Evolutionary conservation across 2,888 invertebrate genomes (phyloP), one percentile per base, ranked within the genome.

Genomic region (Conistra vaccinii): DNA sequence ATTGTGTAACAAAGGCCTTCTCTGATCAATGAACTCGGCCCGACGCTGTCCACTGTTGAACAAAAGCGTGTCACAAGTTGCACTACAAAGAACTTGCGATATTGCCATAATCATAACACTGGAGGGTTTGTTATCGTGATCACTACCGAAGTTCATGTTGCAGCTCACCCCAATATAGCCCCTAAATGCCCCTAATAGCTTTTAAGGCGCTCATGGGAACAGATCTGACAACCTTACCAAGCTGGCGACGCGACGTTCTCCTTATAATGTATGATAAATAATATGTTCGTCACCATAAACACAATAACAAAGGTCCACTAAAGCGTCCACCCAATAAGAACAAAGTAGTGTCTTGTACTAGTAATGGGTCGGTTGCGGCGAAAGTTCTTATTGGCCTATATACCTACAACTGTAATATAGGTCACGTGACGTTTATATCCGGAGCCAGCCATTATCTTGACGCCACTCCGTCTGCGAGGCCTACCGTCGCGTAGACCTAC

Each of bases 381-480:
- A 85, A 81, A 85, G 79, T 88, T 83, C 74, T 39, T 78, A 73
- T 66, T 83, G 84, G 73, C 84, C 80, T 85, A 81, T 77, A 81
- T 88, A 77, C 69, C 69, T 78, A 80, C 53, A 66, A 55, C 57
- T 61, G 65, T 69, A 78, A 87, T 86, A 84, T 88, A 88, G 90
- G 91, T 89, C 90, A 87, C 83, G 78, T 85, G 85, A 79, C 86
- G 84, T 83, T 78, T 82, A 84, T 85, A 85, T 77, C 78, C 80
- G 79, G 78, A 83, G 86, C 84, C 87, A 86, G 83, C 85, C 79
- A 81, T 84, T 80, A 84, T 78, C 79, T 81, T 78, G 93, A 90
- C 93, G 94, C 93, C 94, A 93, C 91, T 91, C 93, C 62, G 94
- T 94, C 94, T 94, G 88, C 78, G 74, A 73, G 80, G 88, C 89